Conservation (phyloP, 2,797 vertebrate species). For the Onychomys leucogaster region DNA sequence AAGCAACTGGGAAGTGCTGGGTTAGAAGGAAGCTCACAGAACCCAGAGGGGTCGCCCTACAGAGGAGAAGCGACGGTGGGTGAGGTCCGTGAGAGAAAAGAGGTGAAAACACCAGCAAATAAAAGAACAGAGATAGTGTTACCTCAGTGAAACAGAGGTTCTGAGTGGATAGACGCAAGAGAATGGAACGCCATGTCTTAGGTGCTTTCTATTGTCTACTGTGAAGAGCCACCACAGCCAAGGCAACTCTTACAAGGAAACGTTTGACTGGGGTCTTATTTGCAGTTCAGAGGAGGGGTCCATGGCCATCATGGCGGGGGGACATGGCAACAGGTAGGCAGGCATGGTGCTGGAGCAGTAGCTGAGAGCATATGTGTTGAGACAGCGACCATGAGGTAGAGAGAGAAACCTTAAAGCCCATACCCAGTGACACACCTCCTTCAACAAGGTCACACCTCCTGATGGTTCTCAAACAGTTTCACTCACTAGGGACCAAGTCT, state of each 20-base stretch:
- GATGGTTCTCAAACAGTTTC: background rate
- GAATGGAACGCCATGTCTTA: background rate
- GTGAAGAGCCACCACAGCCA: background rate
- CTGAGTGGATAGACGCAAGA: background rate
- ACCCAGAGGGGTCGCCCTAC: background rate
- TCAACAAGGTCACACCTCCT: background rate
- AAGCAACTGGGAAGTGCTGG: slow-evolving; percentile 53
- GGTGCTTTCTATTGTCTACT: background rate
- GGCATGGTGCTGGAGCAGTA: background rate
- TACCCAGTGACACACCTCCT: background rate
- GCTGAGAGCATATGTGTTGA: background rate
- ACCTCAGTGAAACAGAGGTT: background rate
- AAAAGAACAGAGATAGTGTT: background rate
- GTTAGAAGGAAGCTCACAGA: background rate
- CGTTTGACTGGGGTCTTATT: background rate
- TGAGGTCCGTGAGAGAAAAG: background rate
- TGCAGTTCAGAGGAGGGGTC: background rate
- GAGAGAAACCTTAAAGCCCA: background rate
- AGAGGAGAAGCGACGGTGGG: background rate
- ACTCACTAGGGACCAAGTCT: background rate
- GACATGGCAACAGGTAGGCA: background rate
- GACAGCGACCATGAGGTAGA: no score
- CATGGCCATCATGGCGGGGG: background rate
- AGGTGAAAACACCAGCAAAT: background rate
- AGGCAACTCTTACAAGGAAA: background rate